phyloP scores from a whole-genome alignment of 2,797 vertebrate genomes.

The Limosa lapponica region DNA sequence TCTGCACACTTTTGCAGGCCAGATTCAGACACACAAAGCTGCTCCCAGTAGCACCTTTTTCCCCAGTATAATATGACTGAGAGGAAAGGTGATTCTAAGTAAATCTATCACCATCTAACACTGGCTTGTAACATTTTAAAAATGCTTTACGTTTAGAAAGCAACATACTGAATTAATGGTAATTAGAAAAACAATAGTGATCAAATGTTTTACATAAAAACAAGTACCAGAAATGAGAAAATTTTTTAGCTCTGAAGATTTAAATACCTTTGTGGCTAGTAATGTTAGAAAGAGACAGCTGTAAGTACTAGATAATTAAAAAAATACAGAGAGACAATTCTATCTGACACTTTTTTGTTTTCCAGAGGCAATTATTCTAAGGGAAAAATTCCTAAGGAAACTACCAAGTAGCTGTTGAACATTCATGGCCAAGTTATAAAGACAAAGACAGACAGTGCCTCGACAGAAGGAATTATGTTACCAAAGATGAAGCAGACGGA shows the following conservation, averaged over 20 bases:
- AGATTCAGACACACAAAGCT: not conserved
- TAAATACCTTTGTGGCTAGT: not conserved
- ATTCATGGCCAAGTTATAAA: not conserved
- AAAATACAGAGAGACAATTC: not conserved
- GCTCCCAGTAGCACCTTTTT: not conserved
- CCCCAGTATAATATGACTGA: not conserved
- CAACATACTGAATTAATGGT: accelerated
- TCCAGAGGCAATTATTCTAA: not conserved
- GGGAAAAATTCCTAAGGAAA: not conserved
- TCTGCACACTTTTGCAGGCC: not conserved
- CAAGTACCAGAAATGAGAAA: not conserved
- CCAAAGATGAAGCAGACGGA: not conserved
- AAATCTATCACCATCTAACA: not conserved
- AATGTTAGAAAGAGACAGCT: not conserved
- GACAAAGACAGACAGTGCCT: not conserved
- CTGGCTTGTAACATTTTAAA: not conserved
- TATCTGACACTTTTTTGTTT: not conserved
- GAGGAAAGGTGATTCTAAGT: not conserved
- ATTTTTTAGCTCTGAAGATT: not conserved
- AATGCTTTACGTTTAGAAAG: not conserved
- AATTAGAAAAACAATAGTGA: not conserved
- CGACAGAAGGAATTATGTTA: not conserved
- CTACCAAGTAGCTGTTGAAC: not conserved
- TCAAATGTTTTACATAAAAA: not conserved
- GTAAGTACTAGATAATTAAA: not conserved